These are phyloP conservation scores for Enteromius argenteus DNA, from an alignment of 2,797 vertebrate species.

Conservation along the genomic window DNA sequence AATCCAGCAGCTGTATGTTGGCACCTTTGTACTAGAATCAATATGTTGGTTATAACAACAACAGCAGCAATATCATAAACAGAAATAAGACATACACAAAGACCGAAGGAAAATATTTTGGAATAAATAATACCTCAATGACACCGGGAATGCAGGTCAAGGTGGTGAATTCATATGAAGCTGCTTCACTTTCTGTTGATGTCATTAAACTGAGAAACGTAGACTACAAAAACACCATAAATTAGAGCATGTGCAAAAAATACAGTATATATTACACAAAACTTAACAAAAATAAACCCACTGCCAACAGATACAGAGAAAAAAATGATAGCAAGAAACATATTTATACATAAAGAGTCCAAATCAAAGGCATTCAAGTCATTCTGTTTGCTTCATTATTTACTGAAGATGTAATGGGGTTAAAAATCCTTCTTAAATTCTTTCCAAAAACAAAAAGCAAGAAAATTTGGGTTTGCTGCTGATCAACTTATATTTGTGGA, in stretches of 20 bases:
- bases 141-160: constrained; percentile 98
- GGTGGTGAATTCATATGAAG: constrained; percentile 97
- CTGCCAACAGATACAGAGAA: neutral
- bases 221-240: constrained; percentile 80
- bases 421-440: neutral
- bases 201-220: constrained; percentile 98
- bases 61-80: neutral
- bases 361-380: neutral
- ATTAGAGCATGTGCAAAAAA: neutral
- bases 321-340: neutral
- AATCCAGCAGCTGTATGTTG: constrained; percentile 96
- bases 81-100: neutral
- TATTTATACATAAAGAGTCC: neutral
- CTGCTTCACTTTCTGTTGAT: constrained; percentile 94
- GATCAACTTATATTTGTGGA: neutral
- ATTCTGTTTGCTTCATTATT: neutral
- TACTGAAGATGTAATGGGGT: neutral
- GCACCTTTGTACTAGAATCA: constrained; percentile 93
- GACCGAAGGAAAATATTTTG: neutral
- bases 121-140: constrained; percentile 83
- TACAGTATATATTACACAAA: neutral
- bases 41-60: neutral
- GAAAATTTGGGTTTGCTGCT: neutral
- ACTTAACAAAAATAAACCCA: neutral
- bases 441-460: neutral